Base-by-base conservation (phyloP, 37 sponge, comb jelly and placozoan species). In the Spongilla lacustris region DNA sequence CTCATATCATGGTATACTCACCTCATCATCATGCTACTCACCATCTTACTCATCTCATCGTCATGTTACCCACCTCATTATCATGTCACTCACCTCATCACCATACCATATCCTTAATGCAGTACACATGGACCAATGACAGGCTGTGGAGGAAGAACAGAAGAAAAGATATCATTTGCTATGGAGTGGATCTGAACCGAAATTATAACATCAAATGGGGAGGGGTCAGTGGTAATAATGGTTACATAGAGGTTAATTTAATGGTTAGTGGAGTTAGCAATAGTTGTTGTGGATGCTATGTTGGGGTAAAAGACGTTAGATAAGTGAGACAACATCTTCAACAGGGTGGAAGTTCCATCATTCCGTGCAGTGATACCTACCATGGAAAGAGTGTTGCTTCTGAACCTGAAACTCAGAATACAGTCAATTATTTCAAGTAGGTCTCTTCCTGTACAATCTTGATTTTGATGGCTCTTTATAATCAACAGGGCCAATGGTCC, bases 91-190 rank as follows among this genome's bases (percentile, higher is more conserved):
- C 78, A 46, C 78, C 24, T 5, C n/a, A n/a, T n/a, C n/a, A n/a
- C n/a, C n/a, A n/a, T n/a, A n/a, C 34, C n/a, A 48, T 11, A 66
- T 22, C 33, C 19, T 81, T 2, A 30, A 22, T 67, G 33, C 83
- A 93, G 94, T 91, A 91, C 26, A 91, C 91, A 0, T 91, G 94
- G 94, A 67, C 48, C n/a, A 71, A 38, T 22, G 80, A 84, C 72
- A 81, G 96, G 24, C 67, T 95, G 73, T 95, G 96, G 96, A 79
- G 96, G 1, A 95, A 95, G 85, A 95, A 95, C 58, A 58, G 90
- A 19, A 34, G 87, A 34, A 11, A 66, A 5, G 83, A 83, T 0
- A 36, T 75, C 11, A 2, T 23, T 14, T 95, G 96, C 37, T n/a
- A 70, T 31, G 96, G 96, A 46, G 96, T 95, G 50, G 96, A 95